A percentile compares a stretch with the other conserved stretches of the same genome.
Evolutionary conservation across 2,888 invertebrate species (phyloP).

Genomic region (Drosophila meridiana): DNA sequence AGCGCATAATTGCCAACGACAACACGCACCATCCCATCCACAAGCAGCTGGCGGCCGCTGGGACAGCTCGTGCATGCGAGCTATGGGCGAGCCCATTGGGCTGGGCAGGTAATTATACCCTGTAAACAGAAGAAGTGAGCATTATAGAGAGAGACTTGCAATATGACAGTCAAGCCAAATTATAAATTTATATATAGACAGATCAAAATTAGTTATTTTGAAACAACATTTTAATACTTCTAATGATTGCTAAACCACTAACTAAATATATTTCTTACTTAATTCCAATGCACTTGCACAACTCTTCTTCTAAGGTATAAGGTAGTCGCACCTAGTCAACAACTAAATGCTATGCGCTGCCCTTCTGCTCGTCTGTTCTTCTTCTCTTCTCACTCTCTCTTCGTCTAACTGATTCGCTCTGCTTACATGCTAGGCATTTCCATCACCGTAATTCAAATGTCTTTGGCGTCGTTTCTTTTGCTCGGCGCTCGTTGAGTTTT

Average conservation of each 20-base stretch:
- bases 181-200: background rate
- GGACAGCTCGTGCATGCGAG: slow-evolving; percentile 37
- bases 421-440: slow-evolving; percentile 25
- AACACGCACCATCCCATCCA: slow-evolving; percentile 51
- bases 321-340: background rate
- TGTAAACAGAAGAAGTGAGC: background rate
- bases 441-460: slow-evolving; percentile 24
- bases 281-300: background rate
- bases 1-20: slow-evolving; percentile 52
- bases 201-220: no score
- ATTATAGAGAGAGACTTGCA: background rate
- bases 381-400: background rate
- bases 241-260: background rate
- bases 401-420: background rate
- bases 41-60: slow-evolving; percentile 9
- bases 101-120: slow-evolving; percentile 26
- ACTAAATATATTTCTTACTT: background rate
- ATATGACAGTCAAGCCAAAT: background rate
- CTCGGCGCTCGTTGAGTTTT: slow-evolving; percentile 38
- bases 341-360: background rate
- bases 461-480: slow-evolving; percentile 30
- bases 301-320: slow-evolving; percentile 4
- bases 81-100: slow-evolving; percentile 7
- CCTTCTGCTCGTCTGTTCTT: slow-evolving; percentile 5
- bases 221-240: no score